Evolutionary conservation across 2,113 vertebrate genomes (phyloP), one percentile per base, ranked within the genome.

Genomic region (Pogona vitticeps): DNA sequence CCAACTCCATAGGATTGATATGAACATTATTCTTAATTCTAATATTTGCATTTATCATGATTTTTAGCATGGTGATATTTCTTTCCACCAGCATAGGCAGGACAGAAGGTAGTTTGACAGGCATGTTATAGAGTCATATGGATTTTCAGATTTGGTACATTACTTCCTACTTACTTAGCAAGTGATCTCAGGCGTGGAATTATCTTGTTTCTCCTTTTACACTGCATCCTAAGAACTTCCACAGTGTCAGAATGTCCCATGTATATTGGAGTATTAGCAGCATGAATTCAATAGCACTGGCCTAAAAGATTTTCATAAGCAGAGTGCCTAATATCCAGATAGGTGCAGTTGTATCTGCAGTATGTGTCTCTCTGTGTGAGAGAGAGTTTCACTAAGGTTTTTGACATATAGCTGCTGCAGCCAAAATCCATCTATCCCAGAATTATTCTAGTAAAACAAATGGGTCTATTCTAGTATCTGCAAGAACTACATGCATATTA

Each of bases 401-500:
- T 81, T 81, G 70, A 36, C 42, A 31, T 82, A 26, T 40, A 87
- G n/a, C 71, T 59, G 33, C 42, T 38, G n/a, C 42, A 76, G 70
- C 58, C 59, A 81, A 40, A 84, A 58, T 38, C 23, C 78, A 38
- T 81, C 75, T 78, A 28, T 81, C 75, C 59, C 70, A 46, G 68
- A 73, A 52, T 81, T 81, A 81, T 76, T 82, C 70, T 72, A 38
- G 42, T 76, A 56, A 65, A 67, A 87, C n/a, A 82, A 76, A 76
- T 73, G 56, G 56, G 28, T 36, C 77, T 80, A 33, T 33, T 75
- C 71, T 33, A 65, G 80, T 59, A 87, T 87, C 59, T 65, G 79
- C 40, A 36, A n/a, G 59, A 87, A 82, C 80, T 82, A 52, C 70
- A 87, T 86, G 59, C 52, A 75, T 75, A 82, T 87, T 87, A 87